These are phyloP conservation scores for Epizoanthus illoricatus DNA, from an alignment of 92 coral and sea anemone species.

Conservation along the genomic window DNA sequence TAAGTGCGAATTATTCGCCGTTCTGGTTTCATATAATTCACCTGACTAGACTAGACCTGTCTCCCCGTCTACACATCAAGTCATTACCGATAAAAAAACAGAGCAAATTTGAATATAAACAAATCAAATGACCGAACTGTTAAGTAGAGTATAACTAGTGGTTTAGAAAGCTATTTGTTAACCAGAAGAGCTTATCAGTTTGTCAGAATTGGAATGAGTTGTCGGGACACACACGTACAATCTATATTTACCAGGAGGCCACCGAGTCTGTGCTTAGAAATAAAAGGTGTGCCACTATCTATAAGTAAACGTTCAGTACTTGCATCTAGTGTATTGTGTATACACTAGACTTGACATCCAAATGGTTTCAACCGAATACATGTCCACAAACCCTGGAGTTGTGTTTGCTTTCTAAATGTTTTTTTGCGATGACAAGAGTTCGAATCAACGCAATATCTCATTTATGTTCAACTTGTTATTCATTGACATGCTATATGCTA, in stretches of 20 bases:
- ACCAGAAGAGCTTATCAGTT: too few species aligned
- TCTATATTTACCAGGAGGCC: too few species aligned
- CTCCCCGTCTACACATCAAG: constrained; percentile 4
- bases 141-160: constrained; percentile 15
- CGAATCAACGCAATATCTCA: not conserved
- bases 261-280: too few species aligned
- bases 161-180: not conserved
- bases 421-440: too few species aligned
- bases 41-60: not conserved
- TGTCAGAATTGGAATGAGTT: not conserved
- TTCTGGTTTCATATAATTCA: too few species aligned
- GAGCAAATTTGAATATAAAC: constrained; percentile 24
- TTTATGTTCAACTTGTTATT: not conserved
- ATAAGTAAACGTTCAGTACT: too few species aligned
- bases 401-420: not conserved
- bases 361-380: not conserved
- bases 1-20: too few species aligned
- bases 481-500: not conserved
- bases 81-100: not conserved
- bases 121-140: constrained; percentile 14
- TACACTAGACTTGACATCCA: too few species aligned
- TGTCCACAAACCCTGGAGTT: not conserved
- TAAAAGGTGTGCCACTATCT: too few species aligned
- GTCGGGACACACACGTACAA: not conserved
- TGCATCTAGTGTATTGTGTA: too few species aligned